Evolutionary conservation across 1,140 invertebrate genomes (phyloP).

Genomic region (Hermetia illucens): DNA sequence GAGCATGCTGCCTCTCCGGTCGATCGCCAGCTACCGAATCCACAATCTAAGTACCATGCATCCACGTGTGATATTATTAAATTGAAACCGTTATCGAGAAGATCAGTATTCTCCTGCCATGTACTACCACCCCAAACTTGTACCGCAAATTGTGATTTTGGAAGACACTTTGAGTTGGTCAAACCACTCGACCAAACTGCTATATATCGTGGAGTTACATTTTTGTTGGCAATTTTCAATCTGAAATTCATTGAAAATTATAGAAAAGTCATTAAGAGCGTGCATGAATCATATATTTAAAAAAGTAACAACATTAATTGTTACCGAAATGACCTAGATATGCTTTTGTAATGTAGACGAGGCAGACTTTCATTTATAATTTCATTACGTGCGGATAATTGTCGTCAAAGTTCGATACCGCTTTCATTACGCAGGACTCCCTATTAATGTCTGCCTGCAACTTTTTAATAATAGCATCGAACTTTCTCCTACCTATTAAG

Average conservation of each 20-base stretch:
- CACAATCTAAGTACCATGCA: slow-evolving; percentile 75
- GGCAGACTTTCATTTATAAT: no score
- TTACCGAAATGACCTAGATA: neutral
- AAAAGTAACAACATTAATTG: neutral
- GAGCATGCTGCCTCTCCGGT: slow-evolving; percentile 55
- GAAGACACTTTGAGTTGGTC: slow-evolving; percentile 55
- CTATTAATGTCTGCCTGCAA: no score
- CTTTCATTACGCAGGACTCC: no score
- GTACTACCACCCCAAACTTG: slow-evolving; percentile 66
- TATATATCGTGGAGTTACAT: slow-evolving; percentile 43
- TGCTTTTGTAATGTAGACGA: no score
- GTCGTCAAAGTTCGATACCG: no score
- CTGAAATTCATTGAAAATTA: slow-evolving; percentile 6
- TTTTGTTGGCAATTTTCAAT: slow-evolving; percentile 48
- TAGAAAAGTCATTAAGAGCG: slow-evolving; percentile 1
- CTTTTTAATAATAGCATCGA: no score
- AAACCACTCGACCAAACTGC: slow-evolving; percentile 68
- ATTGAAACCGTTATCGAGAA: slow-evolving; percentile 56
- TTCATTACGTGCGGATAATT: no score
- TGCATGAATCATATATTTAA: neutral
- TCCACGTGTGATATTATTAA: slow-evolving; percentile 72
- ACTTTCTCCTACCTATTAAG: slow-evolving; percentile 28
- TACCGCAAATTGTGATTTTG: slow-evolving; percentile 39
- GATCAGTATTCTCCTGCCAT: slow-evolving; percentile 57
- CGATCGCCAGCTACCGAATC: slow-evolving; percentile 63